phyloP scores from a whole-genome alignment of 2,113 vertebrate species.

The Barbus barbus region DNA sequence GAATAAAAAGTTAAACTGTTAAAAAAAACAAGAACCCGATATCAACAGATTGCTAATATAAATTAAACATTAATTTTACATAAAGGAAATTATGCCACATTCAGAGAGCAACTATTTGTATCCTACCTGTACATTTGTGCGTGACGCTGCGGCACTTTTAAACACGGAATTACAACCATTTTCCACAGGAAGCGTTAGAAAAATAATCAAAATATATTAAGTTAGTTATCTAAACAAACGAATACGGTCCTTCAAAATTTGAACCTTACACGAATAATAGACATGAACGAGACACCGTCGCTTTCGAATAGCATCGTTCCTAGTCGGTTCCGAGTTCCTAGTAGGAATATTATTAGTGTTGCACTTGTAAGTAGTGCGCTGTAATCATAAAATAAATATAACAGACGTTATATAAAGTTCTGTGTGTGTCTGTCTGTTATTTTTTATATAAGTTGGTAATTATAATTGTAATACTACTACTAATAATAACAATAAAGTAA shows the following conservation, averaged over 20 bases:
- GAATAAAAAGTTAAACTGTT: not conserved
- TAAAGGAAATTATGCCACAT: not conserved
- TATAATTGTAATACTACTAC: not conserved
- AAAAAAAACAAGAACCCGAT: not conserved
- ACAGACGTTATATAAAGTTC: not conserved
- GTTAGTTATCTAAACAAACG: not conserved
- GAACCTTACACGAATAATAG: not conserved
- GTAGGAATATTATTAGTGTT: slow-evolving; percentile 54
- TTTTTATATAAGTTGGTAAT: not conserved
- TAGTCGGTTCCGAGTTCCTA: slow-evolving; percentile 25
- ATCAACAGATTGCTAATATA: not conserved
- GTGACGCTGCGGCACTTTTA: slow-evolving; percentile 66
- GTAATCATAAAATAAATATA: not conserved
- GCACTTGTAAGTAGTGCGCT: slow-evolving; percentile 1
- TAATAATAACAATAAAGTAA: not conserved
- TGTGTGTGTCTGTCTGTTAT: not conserved
- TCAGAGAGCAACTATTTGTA: not conserved
- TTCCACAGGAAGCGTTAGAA: not conserved
- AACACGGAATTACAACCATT: slow-evolving; percentile 65
- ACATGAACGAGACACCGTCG: not conserved
- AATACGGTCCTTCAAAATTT: not conserved
- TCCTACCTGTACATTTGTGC: slow-evolving; percentile 69
- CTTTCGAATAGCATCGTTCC: not conserved
- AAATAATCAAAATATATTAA: not conserved
- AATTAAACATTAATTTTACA: not conserved